These are phyloP conservation scores for Limosa lapponica DNA, from an alignment of 2,797 vertebrate species.

Conservation along the genomic window DNA sequence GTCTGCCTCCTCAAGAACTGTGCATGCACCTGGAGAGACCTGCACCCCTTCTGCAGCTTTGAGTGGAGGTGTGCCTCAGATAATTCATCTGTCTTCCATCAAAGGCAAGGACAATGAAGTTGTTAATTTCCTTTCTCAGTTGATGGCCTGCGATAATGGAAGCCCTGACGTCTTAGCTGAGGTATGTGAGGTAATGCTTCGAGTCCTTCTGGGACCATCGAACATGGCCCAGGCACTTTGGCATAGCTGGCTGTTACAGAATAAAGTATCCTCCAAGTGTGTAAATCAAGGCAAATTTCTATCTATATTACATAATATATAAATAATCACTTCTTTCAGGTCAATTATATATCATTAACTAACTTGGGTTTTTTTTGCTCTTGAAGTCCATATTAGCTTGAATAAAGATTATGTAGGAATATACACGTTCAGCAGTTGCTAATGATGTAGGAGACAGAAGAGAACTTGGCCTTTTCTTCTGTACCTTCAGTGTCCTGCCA, in stretches of 20 bases:
- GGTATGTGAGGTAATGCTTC: neutral
- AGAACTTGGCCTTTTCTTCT: neutral
- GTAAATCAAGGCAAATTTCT: neutral
- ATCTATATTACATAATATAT: neutral
- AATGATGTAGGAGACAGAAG: neutral
- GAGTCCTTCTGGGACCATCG: neutral
- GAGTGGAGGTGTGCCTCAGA: neutral
- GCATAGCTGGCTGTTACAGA: neutral
- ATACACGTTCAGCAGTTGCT: neutral
- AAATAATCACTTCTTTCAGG: neutral
- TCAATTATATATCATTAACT: neutral
- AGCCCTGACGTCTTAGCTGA: neutral
- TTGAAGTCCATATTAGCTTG: neutral
- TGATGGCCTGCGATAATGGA: neutral
- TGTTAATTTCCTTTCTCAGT: neutral
- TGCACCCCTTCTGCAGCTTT: neutral
- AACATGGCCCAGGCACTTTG: neutral
- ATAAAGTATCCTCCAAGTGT: neutral
- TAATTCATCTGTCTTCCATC: neutral
- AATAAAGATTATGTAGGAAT: neutral
- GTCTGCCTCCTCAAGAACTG: neutral
- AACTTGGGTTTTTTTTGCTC: accelerated
- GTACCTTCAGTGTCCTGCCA: neutral
- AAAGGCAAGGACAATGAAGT: neutral
- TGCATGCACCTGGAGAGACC: neutral